Evolutionary conservation across 2,797 vertebrate species (phyloP), one percentile per base, ranked within the genome.

Genomic region (Amphiprion clarkii): DNA sequence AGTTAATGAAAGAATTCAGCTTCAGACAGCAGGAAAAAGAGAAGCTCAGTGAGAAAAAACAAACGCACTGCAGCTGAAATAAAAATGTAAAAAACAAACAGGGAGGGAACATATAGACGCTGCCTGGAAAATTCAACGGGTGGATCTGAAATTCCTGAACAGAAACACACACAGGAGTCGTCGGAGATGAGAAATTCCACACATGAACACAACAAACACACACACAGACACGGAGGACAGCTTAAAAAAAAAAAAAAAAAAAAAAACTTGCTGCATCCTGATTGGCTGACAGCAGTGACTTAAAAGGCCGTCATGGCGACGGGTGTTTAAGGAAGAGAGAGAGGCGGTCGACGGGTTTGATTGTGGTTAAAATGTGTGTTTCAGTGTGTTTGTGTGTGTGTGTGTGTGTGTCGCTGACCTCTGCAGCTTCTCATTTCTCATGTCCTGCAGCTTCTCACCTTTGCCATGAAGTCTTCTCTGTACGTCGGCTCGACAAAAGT

Each of bases 401-500:
- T 29, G 55, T 52, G 56, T 52, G 68, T 33, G 56, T 51, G 42
- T 62, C 68, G 31, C n/a, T 72, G 70, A 57, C 0, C 5, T 27
- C 27, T 27, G 12, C 39, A 75, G 6, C 52, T 19, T 72, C 85
- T 86, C 36, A 95, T 23, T 23, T 23, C 23, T 23, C 23, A 23
- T 23, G 23, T 23, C 23, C 27, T 27, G 12, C 33, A 75, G 6
- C 52, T 19, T 72, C 85, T 85, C 33, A 95, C 95, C 94, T 94
- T 88, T 54, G 83, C 61, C 62, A 93, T 64, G 76, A 95, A 93
- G 74, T 79, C 73, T 31, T 92, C 82, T 81, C 64, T 83, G 88
- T 83, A 90, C 13, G 36, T 65, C 11, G 88, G 71, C 70, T 92
- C 82, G 23, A 93, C 88, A 78, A 94, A 96, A 14, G 76, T 67